phyloP scores from a whole-genome alignment of 2,113 vertebrate species.

The Sus scrofa region DNA sequence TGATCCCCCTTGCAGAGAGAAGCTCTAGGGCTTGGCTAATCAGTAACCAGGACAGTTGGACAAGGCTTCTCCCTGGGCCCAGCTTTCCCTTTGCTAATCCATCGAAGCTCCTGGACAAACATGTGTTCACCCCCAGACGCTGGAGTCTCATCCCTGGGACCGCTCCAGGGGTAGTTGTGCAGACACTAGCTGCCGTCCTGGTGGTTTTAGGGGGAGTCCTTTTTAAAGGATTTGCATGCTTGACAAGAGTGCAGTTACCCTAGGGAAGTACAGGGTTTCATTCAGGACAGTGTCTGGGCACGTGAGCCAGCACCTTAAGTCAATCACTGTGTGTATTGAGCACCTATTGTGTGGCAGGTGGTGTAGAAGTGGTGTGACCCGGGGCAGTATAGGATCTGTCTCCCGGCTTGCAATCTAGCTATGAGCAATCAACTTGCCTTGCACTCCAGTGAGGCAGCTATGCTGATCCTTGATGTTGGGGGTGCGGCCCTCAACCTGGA shows the following conservation, averaged over 20 bases:
- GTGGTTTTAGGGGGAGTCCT: not conserved
- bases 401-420: not conserved
- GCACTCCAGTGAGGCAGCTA: not conserved
- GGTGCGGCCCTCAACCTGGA: not conserved
- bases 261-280: not conserved
- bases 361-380: not conserved
- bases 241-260: not conserved
- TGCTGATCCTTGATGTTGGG: not conserved
- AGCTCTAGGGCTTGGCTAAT: constrained; percentile 69
- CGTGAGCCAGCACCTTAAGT: fast-evolving
- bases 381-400: not conserved
- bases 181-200: not conserved
- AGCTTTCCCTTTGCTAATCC: constrained; percentile 6
- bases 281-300: not conserved
- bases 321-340: not conserved
- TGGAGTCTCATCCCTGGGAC: not conserved
- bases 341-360: not conserved
- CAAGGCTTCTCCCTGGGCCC: not conserved
- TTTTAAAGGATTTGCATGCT: not conserved
- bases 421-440: not conserved
- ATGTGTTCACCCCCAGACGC: not conserved
- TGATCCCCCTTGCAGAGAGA: not conserved
- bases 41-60: constrained; percentile 67
- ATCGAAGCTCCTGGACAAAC: not conserved
- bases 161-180: not conserved